phyloP scores from a whole-genome alignment of 2,888 invertebrate species.

The Drosophila stalkeri region DNA sequence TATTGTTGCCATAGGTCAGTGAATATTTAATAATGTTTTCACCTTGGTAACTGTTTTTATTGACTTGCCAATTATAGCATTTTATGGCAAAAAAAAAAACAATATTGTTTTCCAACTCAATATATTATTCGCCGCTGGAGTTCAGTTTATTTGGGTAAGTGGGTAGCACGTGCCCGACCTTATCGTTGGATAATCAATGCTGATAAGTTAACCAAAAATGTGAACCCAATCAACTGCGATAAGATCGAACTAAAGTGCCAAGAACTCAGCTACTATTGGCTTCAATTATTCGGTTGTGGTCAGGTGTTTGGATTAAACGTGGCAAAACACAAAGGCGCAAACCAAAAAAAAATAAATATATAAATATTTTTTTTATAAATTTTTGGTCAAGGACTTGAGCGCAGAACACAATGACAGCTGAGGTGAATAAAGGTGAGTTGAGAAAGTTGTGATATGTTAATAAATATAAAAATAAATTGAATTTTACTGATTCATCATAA shows the following conservation, averaged over 20 bases:
- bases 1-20: conserved; percentile 34
- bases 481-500: no score
- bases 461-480: no score
- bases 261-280: not conserved
- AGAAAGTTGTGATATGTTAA: not conserved
- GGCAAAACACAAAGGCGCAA: not conserved
- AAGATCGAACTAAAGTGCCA: conserved; percentile 29
- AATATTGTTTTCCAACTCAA: not conserved
- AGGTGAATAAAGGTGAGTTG: conserved; percentile 31
- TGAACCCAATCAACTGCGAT: conserved; percentile 37
- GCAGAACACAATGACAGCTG: conserved; percentile 25
- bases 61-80: no score
- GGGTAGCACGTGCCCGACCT: conserved; percentile 19
- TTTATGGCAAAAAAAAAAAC: not conserved
- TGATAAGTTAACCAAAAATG: conserved; percentile 43
- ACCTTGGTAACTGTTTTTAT: not conserved
- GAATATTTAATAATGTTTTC: not conserved
- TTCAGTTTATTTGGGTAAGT: not conserved
- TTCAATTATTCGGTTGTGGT: conserved; percentile 27
- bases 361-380: not conserved
- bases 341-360: not conserved
- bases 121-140: not conserved
- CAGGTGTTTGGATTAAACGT: conserved; percentile 25
- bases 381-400: not conserved
- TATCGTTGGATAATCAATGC: conserved; percentile 53